Conservation (phyloP, 2,888 invertebrate species). For the Plemyria rubiginata region DNA sequence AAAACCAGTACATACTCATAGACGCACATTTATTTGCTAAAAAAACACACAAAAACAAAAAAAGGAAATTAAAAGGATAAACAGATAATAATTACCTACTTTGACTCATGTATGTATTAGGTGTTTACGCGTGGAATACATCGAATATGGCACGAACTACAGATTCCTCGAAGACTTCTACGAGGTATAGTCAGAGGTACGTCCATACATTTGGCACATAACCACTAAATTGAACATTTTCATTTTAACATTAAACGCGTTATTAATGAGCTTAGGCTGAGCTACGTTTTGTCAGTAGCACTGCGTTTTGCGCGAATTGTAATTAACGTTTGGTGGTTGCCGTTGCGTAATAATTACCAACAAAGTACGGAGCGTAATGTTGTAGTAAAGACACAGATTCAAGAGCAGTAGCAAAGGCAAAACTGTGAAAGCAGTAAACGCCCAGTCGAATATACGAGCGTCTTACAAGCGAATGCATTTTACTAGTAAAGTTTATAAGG, state of each 20-base stretch:
- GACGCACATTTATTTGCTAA: no score
- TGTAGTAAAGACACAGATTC: conserved; percentile 35
- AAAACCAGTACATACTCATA: no score
- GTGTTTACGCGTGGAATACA: no score
- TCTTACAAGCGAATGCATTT: conserved; percentile 14
- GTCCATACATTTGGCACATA: neutral
- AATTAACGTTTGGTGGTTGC: conserved; percentile 46
- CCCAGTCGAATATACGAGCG: conserved; percentile 26
- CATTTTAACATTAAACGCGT: conserved; percentile 46
- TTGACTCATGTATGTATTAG: no score
- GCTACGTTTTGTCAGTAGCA: conserved; percentile 57
- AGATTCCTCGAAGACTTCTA: no score
- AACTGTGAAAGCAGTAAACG: conserved; percentile 33
- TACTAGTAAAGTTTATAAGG: conserved; percentile 2
- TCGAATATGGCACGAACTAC: no score
- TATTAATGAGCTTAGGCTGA: conserved; percentile 45
- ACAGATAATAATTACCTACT: no score
- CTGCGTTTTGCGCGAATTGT: conserved; percentile 43
- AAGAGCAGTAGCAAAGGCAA: conserved; percentile 2
- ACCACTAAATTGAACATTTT: conserved; percentile 14
- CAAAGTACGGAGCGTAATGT: conserved; percentile 35
- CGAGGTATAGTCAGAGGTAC: no score
- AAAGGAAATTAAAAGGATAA: no score
- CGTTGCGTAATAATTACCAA: conserved; percentile 39
- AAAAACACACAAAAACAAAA: no score